Conservation (phyloP, 1,140 invertebrate species). For the Meloidogyne chitwoodi region DNA sequence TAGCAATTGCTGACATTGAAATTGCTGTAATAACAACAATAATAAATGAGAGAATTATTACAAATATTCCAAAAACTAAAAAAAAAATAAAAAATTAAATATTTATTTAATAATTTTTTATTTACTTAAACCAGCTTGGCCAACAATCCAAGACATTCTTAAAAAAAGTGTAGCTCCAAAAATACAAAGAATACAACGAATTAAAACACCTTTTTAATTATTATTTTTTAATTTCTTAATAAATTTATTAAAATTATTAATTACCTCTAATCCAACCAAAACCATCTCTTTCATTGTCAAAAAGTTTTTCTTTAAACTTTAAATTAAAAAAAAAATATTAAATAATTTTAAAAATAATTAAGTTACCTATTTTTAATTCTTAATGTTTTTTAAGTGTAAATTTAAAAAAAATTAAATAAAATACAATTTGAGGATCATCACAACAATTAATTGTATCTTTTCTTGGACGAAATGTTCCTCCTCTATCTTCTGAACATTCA, state of each 20-base stretch:
- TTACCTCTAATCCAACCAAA: conserved; percentile 53
- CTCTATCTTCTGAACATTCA: neutral
- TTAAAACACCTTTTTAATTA: too few species aligned
- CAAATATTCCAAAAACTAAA: conserved; percentile 28
- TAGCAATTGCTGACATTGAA: conserved; percentile 66
- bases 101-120: neutral
- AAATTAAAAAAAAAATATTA: neutral
- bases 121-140: conserved; percentile 69
- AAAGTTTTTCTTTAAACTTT: neutral
- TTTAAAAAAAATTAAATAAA: too few species aligned
- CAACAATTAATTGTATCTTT: neutral
- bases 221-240: too few species aligned
- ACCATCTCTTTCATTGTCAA: conserved; percentile 24
- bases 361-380: neutral
- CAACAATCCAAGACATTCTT: conserved; percentile 67
- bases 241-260: too few species aligned
- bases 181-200: conserved; percentile 71
- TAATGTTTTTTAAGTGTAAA: too few species aligned
- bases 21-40: conserved; percentile 64
- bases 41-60: conserved; percentile 40
- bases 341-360: neutral
- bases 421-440: neutral
- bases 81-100: neutral
- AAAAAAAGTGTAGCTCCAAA: conserved; percentile 69
- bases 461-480: neutral